Base-by-base conservation (phyloP, 2,113 vertebrate species). In the Typhlomys cinereus region DNA sequence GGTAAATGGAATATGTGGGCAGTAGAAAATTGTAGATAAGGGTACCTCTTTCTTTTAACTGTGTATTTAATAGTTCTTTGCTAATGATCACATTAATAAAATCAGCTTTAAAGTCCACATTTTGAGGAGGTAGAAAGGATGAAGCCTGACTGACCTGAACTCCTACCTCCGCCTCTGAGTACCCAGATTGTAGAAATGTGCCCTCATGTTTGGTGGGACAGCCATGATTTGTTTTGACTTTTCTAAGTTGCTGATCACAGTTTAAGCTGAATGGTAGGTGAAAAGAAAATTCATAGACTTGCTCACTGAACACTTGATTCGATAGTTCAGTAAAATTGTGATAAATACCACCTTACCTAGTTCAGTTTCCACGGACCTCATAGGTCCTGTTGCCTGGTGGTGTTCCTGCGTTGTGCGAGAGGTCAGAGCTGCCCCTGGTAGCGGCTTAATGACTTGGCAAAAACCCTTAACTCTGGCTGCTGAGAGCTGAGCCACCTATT, bases 51-150 rank as follows among this genome's bases (percentile, higher is more conserved):
- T 57, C 2, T 70, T 90, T 85, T 76, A 46, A 8, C 66, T 46
- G 1, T 90, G 10, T 46, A 48, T 57, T 89, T 74, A 52, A 59
- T 46, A 73, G 29, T 76, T 94, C n/a, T 93, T 84, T 18, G 20
- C 48, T 66, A 3, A 46, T 27, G 48, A 14, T 88, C 69, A 79
- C 36, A 76, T 39, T 9, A 48, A 39, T 67, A 83, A 64, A 69
- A 20, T 31, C 29, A 85, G 14, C 57, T 52, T 44, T 57, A 59
- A 46, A 48, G 79, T 52, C 13, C 36, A 39, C 62, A 36, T 52
- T 39, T 52, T 70, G n/a, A 27, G 9, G 1, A 14, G 14, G 48
- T 57, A 36, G 36, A 10, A 11, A 15, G 27, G 27, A 27, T n/a
- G 21, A 34, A 18, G 62, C 48, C 29, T 52, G 61, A 27, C n/a